A percentile compares a stretch with the other conserved stretches of the same genome.
Conservation (phyloP, 1,140 invertebrate species). For the Solen grandis region DNA sequence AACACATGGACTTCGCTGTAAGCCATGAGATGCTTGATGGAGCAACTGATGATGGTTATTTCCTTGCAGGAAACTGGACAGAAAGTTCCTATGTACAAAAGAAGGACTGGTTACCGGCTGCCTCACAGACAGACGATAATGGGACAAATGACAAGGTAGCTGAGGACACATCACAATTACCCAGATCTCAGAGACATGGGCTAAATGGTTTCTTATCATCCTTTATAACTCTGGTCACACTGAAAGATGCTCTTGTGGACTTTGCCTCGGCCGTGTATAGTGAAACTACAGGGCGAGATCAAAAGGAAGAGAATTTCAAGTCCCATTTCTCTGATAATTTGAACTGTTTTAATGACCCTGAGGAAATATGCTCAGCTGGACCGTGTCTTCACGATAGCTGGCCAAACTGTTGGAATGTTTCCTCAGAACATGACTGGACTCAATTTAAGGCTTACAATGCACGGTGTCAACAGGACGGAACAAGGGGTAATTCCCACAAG, state of each 20-base stretch:
- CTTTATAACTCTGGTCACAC: slow-evolving; percentile 48
- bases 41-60: not conserved
- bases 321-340: not conserved
- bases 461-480: not conserved
- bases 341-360: not conserved
- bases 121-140: not conserved
- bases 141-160: not conserved
- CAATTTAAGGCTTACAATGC: not conserved
- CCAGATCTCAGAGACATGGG: not conserved
- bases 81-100: too few relatives aligned
- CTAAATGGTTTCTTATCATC: slow-evolving; percentile 32
- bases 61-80: too few relatives aligned
- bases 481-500: not conserved
- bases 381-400: slow-evolving; percentile 31
- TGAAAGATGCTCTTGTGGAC: slow-evolving; percentile 49
- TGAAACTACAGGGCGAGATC: not conserved
- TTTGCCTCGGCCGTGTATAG: slow-evolving; percentile 40
- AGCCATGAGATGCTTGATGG: not conserved
- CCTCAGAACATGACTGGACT: slow-evolving; percentile 37
- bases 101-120: not conserved
- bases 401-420: slow-evolving; percentile 43
- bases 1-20: not conserved
- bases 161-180: not conserved
- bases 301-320: not conserved
- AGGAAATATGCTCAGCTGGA: slow-evolving; percentile 36